Evolutionary conservation across 2,113 vertebrate genomes (phyloP).

Genomic region (Phycodurus eques): DNA sequence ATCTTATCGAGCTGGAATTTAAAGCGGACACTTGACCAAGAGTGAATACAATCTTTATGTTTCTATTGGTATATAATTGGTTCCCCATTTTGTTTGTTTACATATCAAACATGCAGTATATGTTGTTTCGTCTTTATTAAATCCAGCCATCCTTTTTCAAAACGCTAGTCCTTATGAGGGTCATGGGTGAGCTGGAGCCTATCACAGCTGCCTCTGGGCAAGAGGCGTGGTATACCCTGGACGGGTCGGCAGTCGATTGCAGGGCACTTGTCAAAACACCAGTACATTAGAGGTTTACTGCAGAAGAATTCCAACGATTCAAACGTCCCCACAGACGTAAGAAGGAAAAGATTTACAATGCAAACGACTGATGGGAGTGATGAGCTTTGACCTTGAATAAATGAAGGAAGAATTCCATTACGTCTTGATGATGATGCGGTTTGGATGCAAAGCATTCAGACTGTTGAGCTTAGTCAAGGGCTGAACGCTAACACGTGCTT

Average conservation of each 20-base stretch:
- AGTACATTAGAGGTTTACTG: constrained; percentile 23
- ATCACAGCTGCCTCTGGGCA: neutral
- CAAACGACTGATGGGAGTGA: constrained; percentile 58
- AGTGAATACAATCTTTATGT: neutral
- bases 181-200: too few species aligned
- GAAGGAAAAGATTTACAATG: constrained; percentile 60
- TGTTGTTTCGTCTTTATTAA: neutral
- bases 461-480: constrained; percentile 36
- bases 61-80: neutral
- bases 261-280: constrained; percentile 12
- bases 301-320: constrained; percentile 43
- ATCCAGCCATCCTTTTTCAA: neutral
- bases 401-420: constrained; percentile 63
- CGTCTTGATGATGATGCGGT: constrained; percentile 45
- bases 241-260: neutral
- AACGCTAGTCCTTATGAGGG: too few species aligned
- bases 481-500: constrained; percentile 27
- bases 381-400: constrained; percentile 71
- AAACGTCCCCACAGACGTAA: constrained; percentile 36
- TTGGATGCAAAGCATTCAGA: constrained; percentile 49
- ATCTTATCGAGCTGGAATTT: neutral
- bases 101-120: neutral
- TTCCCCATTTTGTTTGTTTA: neutral
- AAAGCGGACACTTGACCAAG: neutral
- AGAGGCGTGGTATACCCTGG: neutral